Conservation (phyloP, 2,888 invertebrate species). For the Acrobasis suavella region DNA sequence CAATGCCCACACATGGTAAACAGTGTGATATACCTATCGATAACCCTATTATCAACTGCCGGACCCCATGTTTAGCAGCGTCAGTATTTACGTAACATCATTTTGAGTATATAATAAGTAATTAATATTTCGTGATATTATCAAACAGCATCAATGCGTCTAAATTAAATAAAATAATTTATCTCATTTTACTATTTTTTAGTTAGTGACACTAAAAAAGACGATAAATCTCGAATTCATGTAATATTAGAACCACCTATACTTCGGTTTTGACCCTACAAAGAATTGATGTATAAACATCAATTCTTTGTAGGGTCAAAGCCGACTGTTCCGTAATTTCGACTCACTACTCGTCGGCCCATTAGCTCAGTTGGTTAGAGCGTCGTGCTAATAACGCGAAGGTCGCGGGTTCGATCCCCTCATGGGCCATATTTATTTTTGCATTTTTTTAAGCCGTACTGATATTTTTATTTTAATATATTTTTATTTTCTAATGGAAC, state of each 20-base stretch:
- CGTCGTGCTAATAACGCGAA: constrained; percentile 64
- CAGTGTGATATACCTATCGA: background rate
- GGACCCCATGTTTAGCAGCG: background rate
- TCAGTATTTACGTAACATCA: background rate
- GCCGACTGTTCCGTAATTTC: background rate
- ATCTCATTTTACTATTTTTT: no score
- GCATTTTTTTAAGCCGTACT: constrained; percentile 25
- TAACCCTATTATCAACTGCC: background rate
- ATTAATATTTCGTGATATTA: no score
- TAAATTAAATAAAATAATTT: no score
- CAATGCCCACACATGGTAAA: background rate
- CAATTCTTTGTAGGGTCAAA: background rate
- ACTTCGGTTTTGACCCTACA: background rate
- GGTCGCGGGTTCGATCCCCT: constrained; percentile 66
- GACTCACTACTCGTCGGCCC: constrained; percentile 31
- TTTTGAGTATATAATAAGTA: background rate
- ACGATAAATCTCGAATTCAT: no score
- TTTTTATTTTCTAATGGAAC: background rate
- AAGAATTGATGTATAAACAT: background rate
- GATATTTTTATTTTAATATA: background rate
- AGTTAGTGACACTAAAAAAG: no score
- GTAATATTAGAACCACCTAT: background rate
- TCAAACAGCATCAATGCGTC: no score
- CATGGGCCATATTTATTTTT: constrained; percentile 50
- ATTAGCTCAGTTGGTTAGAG: constrained; percentile 62